Base-by-base conservation (phyloP, 2,797 vertebrate genomes). In the Salarias fasciatus region DNA sequence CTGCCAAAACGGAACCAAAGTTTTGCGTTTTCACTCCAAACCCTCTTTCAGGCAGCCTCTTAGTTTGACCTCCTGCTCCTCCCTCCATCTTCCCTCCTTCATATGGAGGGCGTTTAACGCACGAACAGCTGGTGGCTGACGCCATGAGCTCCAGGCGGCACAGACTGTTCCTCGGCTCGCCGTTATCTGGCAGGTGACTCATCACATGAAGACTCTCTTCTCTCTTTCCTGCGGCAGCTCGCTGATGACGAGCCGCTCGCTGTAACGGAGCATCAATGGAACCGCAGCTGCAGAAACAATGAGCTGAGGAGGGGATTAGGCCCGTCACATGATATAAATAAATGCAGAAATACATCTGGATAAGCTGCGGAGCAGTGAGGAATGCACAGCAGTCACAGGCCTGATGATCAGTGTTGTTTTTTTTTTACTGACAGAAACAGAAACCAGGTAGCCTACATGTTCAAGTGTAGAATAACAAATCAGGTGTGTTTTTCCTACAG, bases 111-210 rank as follows among this genome's bases (percentile, higher is more conserved):
- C 62, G 63, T 70, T 65, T 55, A 77, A 72, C 72, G 72, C 69
- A 61, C 75, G 63, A 70, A 48, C 58, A 74, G 69, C 74, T 69
- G 62, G 31, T 53, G 56, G 50, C 41, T 80, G 67, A 58, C 51
- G 67, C 41, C 5, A 12, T 71, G 53, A 58, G 58, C 53, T 75
- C 69, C 53, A 42, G 40, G 44, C 65, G 60, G 76, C 56, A 80
- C 77, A 80, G 57, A 72, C 57, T 77, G 82, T 82, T 86, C 63
- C 68, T 62, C 48, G 44, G 68, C 62, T 5, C 18, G 15, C 48
- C 66, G 68, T 68, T n/a, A 57, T 78, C 58, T 68, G 68, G 50
- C 47, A 63, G 75, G 79, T 80, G 83, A 86, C 62, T 86, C 75
- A 84, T 84, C 83, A 69, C 62, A 66, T 63, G 57, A 45, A 11